Percentiles rank a stretch among this genome's conserved stretches.
phyloP scores from a whole-genome alignment of 1,140 invertebrate genomes.

The Thaumetopoea pityocampa region DNA sequence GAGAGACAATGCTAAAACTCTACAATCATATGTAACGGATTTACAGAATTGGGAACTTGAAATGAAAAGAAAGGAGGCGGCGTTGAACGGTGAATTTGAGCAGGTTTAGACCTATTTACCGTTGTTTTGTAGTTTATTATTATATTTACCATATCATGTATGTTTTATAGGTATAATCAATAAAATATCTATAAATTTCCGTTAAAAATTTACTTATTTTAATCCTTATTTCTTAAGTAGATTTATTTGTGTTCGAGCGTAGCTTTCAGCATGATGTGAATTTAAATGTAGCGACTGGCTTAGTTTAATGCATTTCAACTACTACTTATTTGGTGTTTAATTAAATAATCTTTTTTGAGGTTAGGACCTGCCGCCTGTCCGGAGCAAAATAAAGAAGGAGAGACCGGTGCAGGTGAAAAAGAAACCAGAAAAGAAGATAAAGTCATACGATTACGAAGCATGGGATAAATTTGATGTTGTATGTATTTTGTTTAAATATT shows the following conservation, averaged over 20 bases:
- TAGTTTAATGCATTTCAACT: neutral
- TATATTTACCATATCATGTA: slow-evolving; percentile 1
- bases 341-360: slow-evolving; percentile 20
- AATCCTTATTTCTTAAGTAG: no score
- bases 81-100: slow-evolving; percentile 67
- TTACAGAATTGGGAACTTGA: slow-evolving; percentile 89
- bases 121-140: slow-evolving; percentile 17
- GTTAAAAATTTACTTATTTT: slow-evolving; percentile 2
- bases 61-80: slow-evolving; percentile 88
- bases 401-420: slow-evolving; percentile 54
- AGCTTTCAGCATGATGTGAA: no score
- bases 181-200: neutral
- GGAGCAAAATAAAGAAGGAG: slow-evolving; percentile 72
- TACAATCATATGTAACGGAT: slow-evolving; percentile 85
- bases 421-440: slow-evolving; percentile 60
- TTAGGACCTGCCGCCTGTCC: slow-evolving; percentile 76
- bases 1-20: slow-evolving; percentile 83
- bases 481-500: slow-evolving; percentile 41
- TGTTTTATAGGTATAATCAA: slow-evolving; percentile 11
- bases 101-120: slow-evolving; percentile 48
- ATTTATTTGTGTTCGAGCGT: no score
- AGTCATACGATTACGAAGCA: slow-evolving; percentile 80
- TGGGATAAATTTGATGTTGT: slow-evolving; percentile 92
- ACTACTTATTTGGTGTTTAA: slow-evolving; percentile 1
- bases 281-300: no score